Evolutionary conservation across 2,113 vertebrate species (phyloP).

Genomic region (Verasper variegatus): DNA sequence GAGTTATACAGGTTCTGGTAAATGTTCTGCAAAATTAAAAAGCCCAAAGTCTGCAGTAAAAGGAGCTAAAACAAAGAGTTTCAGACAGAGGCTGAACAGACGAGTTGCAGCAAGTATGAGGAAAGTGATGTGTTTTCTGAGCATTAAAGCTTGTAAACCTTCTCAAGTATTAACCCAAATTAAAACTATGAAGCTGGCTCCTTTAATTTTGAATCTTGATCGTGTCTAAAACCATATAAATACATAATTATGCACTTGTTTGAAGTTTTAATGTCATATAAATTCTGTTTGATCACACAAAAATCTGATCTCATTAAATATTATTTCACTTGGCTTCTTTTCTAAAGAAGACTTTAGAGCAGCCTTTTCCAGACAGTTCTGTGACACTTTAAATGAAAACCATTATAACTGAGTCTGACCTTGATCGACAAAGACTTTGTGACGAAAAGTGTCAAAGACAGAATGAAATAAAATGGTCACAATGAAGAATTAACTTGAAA

Average conservation of each 20-base stretch:
- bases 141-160: too few relatives aligned
- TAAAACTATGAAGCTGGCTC: neutral
- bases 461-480: neutral
- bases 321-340: neutral
- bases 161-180: neutral
- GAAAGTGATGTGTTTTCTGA: too few relatives aligned
- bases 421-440: neutral
- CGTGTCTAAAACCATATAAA: neutral
- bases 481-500: neutral
- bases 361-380: neutral
- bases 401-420: too few relatives aligned
- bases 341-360: neutral
- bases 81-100: too few relatives aligned
- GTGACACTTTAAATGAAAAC: too few relatives aligned
- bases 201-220: neutral
- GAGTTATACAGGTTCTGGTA: neutral
- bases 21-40: neutral
- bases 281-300: neutral
- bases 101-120: too few relatives aligned
- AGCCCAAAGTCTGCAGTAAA: too few relatives aligned
- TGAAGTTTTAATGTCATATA: constrained; percentile 1
- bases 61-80: too few relatives aligned
- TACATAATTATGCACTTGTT: neutral
- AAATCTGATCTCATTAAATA: neutral
- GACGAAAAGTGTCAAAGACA: neutral